Percentiles rank a stretch among this genome's conserved stretches.
Evolutionary conservation across 1,140 invertebrate species (phyloP).

Genomic region (Akabosia matsudoensis): DNA sequence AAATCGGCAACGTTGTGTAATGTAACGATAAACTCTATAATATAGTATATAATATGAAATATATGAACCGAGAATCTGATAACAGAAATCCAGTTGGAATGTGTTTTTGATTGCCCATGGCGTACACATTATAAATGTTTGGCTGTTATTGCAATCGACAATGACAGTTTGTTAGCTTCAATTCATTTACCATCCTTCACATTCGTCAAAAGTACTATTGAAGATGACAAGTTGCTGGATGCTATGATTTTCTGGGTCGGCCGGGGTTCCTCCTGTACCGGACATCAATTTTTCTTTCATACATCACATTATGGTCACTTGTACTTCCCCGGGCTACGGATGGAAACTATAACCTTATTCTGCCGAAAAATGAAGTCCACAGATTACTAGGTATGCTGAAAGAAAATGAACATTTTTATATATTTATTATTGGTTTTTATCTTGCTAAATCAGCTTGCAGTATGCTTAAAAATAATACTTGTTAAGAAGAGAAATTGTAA

Average conservation of each 20-base stretch:
- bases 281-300: slow-evolving; percentile 10
- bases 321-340: background rate
- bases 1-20: background rate
- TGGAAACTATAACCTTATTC: background rate
- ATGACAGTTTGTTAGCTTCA: too few species aligned
- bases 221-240: slow-evolving; percentile 7
- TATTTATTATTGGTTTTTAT: too few species aligned
- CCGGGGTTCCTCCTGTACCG: background rate
- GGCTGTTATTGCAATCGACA: too few species aligned
- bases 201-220: background rate
- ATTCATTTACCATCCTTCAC: background rate
- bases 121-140: too few species aligned
- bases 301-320: slow-evolving; percentile 2
- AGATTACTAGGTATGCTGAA: background rate
- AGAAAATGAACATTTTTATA: too few species aligned
- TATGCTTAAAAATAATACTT: too few species aligned
- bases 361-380: background rate
- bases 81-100: too few species aligned
- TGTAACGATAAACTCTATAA: background rate
- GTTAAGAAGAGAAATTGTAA: too few species aligned
- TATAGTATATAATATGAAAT: background rate
- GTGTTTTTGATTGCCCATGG: too few species aligned
- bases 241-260: slow-evolving; percentile 21
- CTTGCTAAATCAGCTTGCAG: too few species aligned
- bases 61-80: background rate